Conservation (phyloP, 30 jellyfish, hydroid and myxozoan genomes). For the Turritopsis rubra region DNA sequence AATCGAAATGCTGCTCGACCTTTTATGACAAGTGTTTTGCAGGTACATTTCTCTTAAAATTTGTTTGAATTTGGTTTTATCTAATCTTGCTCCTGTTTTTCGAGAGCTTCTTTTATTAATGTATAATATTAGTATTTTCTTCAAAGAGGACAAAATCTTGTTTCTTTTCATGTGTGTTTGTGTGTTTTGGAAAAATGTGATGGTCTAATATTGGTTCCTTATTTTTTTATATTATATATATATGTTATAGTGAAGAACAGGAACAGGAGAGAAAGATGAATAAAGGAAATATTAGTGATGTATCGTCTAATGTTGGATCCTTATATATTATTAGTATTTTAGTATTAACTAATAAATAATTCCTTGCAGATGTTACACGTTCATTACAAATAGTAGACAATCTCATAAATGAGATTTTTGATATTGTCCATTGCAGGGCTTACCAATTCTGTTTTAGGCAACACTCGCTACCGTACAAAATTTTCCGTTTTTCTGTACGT, state of each 20-base stretch:
- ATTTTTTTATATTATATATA: too few relatives aligned
- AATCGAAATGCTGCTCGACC: slow-evolving; percentile 38
- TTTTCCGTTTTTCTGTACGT: too few relatives aligned
- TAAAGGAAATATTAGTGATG: background rate
- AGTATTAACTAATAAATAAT: too few relatives aligned
- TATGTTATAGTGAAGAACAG: too few relatives aligned
- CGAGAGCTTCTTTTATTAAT: background rate
- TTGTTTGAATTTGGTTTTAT: background rate
- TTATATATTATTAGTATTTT: too few relatives aligned
- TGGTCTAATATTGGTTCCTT: too few relatives aligned
- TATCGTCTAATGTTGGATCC: background rate
- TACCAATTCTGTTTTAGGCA: too few relatives aligned
- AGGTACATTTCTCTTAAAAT: slow-evolving; percentile 27
- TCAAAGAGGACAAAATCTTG: background rate
- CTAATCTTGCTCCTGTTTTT: background rate
- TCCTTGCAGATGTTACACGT: background rate
- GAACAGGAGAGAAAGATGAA: too few relatives aligned
- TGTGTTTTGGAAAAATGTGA: too few relatives aligned
- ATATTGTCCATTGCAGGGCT: background rate
- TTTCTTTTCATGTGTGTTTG: background rate
- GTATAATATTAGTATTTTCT: background rate
- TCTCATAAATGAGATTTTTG: background rate
- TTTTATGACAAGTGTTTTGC: slow-evolving; percentile 51
- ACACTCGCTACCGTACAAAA: too few relatives aligned
- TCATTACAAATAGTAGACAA: background rate